Base-by-base conservation (phyloP, 2,888 invertebrate species). In the Coremacera marginata region DNA sequence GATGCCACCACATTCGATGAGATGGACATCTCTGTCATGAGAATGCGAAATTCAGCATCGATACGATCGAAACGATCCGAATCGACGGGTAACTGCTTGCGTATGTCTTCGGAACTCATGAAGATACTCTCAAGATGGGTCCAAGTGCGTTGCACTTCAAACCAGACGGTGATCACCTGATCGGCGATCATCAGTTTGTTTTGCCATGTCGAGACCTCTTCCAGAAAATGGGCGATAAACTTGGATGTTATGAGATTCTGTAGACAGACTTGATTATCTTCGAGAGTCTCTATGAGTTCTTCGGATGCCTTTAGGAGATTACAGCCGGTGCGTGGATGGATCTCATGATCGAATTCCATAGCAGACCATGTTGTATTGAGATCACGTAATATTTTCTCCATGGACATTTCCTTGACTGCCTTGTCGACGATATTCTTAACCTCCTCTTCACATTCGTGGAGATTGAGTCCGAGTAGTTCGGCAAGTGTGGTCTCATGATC, bases 81-180 rank as follows among this genome's bases (percentile, higher is more conserved):
- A 90, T 98, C 98, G 81, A 96, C 95, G 3, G 98, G 98, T 74
- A 98, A 90, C 88, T 98, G 98, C 86, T 95, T 95, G 78, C 98
- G 92, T 83, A 98, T 98, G 89, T 98, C 98, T 89, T 98, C 98
- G 0, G 98, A 98, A 82, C 97, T 98, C 94, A 98, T 98, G 88
- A 98, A 98, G 87, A 98, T 98, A 84, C 97, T 97, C 90, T 98
- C 98, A 79, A 98, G 92, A 90, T 98, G 97, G 84, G 96, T 96
- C 98, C 98, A 98, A 31, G 98, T 98, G 76, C 98, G 91, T 90
- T 98, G 98, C 34, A 98, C 98, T 90, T 98, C 98, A 90, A 98
- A 96, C 96, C 96, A 96, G 7, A 95, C 91, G 0, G 95, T 94
- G 73, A 96, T 96, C 9, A 96, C 98, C 91, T 97, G 97, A 90